phyloP scores from a whole-genome alignment of 1,140 invertebrate genomes.

The Papilio glaucus region DNA sequence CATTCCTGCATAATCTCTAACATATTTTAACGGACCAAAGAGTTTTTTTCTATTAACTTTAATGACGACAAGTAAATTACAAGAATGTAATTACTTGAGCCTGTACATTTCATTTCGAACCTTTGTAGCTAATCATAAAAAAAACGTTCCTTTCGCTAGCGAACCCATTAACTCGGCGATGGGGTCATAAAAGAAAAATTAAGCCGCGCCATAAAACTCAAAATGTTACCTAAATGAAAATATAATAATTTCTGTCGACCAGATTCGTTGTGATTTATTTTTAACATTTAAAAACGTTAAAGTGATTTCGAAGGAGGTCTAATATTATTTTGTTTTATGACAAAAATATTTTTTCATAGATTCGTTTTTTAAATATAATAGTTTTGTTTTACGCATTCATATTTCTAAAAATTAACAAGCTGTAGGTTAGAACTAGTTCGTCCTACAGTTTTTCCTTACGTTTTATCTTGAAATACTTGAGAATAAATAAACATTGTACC shows the following conservation, averaged over 20 bases:
- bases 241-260: constrained; percentile 49
- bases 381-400: too few relatives aligned
- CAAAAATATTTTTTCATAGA: too few relatives aligned
- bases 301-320: not conserved
- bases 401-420: too few relatives aligned
- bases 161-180: constrained; percentile 41
- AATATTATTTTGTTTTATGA: not conserved
- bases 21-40: not conserved
- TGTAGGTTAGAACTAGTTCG: too few relatives aligned
- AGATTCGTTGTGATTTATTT: constrained; percentile 52
- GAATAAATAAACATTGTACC: too few relatives aligned
- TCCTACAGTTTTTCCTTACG: too few relatives aligned
- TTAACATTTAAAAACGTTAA: not conserved
- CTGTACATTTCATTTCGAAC: constrained; percentile 27
- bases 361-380: too few relatives aligned
- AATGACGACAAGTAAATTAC: constrained; percentile 31
- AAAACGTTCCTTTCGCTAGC: constrained; percentile 31
- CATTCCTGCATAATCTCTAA: not conserved
- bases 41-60: constrained; percentile 28
- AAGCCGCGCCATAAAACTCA: constrained; percentile 53
- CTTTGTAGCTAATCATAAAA: constrained; percentile 43
- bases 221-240: constrained; percentile 49
- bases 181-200: constrained; percentile 57
- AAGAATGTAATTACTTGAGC: constrained; percentile 26
- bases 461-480: too few relatives aligned